These are phyloP conservation scores for Amblyteles armatorius DNA, from an alignment of 2,888 invertebrate genomes.

Conservation along the genomic window DNA sequence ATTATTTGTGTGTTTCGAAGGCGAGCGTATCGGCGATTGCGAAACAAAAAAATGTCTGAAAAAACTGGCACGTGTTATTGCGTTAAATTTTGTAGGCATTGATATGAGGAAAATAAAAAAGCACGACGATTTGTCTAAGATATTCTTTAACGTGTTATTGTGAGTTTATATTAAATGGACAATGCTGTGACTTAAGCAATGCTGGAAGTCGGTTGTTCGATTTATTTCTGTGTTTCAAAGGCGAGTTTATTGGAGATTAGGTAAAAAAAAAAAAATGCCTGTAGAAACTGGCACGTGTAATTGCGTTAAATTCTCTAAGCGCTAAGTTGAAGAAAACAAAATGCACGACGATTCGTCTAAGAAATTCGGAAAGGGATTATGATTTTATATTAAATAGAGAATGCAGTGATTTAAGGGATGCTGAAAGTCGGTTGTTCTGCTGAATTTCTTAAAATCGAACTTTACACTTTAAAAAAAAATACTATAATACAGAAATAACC, in stretches of 20 bases:
- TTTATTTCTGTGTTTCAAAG: too few relatives aligned
- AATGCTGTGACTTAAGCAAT: neutral
- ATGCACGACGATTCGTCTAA: neutral
- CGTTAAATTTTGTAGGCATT: neutral
- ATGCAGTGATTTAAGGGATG: too few relatives aligned
- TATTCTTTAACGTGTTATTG: neutral
- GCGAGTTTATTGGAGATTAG: neutral
- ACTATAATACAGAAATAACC: too few relatives aligned
- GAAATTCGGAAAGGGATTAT: neutral
- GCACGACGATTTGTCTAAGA: neutral
- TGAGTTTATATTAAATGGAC: neutral
- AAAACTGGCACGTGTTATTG: slow-evolving; percentile 14
- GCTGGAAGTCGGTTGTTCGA: too few relatives aligned
- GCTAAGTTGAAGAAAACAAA: too few relatives aligned
- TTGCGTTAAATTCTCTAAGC: neutral
- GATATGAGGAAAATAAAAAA: neutral
- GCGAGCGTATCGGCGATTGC: neutral
- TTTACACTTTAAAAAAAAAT: too few relatives aligned
- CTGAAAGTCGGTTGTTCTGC: too few relatives aligned
- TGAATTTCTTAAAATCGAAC: too few relatives aligned
- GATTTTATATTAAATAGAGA: neutral
- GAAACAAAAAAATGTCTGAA: neutral
- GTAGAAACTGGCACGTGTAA: slow-evolving; percentile 8
- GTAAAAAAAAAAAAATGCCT: neutral
- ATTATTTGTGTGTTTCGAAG: slow-evolving; percentile 3